A percentile compares a stretch with the other conserved stretches of the same genome.
These are phyloP conservation scores for Petrocephalus sullivani DNA, from an alignment of 2,797 vertebrate species.

Conservation along the genomic window DNA sequence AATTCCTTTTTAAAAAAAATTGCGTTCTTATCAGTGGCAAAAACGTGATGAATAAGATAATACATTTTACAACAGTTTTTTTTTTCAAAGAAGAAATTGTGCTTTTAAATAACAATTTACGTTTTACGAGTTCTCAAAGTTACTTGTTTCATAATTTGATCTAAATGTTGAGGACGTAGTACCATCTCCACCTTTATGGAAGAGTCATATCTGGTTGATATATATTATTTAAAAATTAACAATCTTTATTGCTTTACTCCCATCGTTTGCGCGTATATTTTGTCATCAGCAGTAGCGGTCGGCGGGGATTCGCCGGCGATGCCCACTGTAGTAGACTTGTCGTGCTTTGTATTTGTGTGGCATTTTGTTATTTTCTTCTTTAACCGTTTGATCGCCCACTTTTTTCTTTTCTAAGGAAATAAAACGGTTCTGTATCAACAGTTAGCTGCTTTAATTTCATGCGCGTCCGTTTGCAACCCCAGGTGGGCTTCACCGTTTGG, in stretches of 20 bases:
- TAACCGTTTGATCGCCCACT: background rate
- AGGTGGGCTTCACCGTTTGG: background rate
- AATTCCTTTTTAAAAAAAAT: background rate
- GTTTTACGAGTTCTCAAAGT: background rate
- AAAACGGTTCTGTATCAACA: background rate
- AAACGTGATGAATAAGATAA: background rate
- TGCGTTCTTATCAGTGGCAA: background rate
- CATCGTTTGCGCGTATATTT: background rate
- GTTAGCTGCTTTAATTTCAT: background rate
- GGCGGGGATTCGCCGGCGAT: background rate
- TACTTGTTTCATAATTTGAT: background rate
- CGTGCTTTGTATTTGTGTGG: background rate
- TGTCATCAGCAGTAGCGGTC: background rate
- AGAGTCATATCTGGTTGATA: background rate
- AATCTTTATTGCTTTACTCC: background rate
- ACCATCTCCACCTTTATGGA: background rate
- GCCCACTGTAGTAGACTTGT: background rate
- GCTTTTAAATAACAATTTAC: background rate
- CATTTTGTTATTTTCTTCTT: background rate
- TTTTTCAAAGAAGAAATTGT: background rate
- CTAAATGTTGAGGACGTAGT: background rate
- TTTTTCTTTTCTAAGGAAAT: background rate
- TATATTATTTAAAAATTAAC: background rate
- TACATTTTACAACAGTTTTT: background rate
- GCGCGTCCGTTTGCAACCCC: background rate